phyloP scores from a whole-genome alignment of 2,113 vertebrate species.

The Dascyllus trimaculatus region DNA sequence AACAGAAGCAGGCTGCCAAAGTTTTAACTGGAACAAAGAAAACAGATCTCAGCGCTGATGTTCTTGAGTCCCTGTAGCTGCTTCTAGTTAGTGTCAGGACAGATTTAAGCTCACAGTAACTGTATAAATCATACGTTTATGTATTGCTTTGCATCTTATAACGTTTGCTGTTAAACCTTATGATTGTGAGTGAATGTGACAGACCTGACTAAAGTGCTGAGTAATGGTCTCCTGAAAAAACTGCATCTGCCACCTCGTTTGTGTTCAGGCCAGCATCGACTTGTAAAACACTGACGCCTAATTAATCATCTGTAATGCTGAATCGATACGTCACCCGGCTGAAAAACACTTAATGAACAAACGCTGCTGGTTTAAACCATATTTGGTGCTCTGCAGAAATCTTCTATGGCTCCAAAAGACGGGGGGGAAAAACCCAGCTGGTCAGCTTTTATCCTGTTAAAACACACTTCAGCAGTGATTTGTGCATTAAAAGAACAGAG shows the following conservation, averaged over 20 bases:
- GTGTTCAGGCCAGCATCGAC: slow-evolving; percentile 42
- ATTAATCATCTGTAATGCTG: slow-evolving; percentile 51
- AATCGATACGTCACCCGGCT: slow-evolving; percentile 48
- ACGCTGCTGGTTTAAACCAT: neutral
- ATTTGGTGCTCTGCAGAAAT: neutral
- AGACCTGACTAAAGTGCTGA: slow-evolving; percentile 43
- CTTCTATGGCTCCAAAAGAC: no score
- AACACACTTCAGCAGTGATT: neutral
- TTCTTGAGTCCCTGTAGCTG: neutral
- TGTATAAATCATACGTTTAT: no score
- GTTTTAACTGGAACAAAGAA: slow-evolving; percentile 36
- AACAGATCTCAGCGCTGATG: neutral
- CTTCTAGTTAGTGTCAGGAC: neutral
- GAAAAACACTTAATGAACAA: slow-evolving; percentile 50
- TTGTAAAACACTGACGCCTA: slow-evolving; percentile 51
- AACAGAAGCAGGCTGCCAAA: slow-evolving; percentile 4
- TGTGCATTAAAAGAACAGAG: neutral
- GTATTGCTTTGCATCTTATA: neutral
- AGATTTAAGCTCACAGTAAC: slow-evolving; percentile 4
- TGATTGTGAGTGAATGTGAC: neutral
- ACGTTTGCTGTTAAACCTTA: neutral
- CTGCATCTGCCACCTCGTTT: slow-evolving; percentile 38
- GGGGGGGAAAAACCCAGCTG: no score
- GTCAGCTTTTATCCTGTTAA: no score
- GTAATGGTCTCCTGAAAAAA: slow-evolving; percentile 34